These are phyloP conservation scores for Buceros bicornis DNA, from an alignment of 2,797 vertebrate species.

Conservation along the genomic window DNA sequence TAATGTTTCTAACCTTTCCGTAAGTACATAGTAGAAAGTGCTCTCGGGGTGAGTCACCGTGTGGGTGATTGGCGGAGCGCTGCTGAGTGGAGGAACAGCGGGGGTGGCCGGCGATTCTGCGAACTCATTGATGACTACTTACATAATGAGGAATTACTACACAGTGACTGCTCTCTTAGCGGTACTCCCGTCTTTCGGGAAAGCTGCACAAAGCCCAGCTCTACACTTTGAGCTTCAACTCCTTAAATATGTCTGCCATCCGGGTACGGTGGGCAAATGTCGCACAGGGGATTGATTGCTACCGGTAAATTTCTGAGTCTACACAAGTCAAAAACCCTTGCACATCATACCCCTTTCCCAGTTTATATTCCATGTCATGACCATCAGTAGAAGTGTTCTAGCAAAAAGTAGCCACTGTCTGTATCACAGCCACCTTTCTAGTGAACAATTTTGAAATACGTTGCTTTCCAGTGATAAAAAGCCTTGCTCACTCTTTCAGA, in stretches of 20 bases:
- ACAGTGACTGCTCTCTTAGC: neutral
- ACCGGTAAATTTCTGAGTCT: neutral
- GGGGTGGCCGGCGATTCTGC: neutral
- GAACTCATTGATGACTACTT: conserved; percentile 22
- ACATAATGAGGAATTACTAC: conserved; percentile 47
- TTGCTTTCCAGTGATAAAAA: neutral
- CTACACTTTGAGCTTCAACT: neutral
- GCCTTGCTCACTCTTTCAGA: neutral
- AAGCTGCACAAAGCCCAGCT: neutral
- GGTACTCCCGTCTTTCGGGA: neutral
- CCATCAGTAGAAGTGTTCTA: neutral
- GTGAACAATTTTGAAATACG: neutral
- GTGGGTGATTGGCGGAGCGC: conserved; percentile 48
- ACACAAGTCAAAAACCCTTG: neutral
- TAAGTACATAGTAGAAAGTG: conserved; percentile 26
- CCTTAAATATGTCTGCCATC: neutral
- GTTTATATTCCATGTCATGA: neutral
- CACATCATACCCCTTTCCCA: fast-evolving
- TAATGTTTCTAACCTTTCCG: conserved; percentile 56
- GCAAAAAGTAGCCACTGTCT: neutral
- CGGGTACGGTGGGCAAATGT: neutral
- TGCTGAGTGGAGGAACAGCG: conserved; percentile 16
- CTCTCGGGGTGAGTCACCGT: conserved; percentile 38
- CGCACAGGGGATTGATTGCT: neutral
- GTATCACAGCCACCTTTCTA: neutral